Conservation (phyloP, 1,140 invertebrate genomes). For the Drosophila kikkawai region DNA sequence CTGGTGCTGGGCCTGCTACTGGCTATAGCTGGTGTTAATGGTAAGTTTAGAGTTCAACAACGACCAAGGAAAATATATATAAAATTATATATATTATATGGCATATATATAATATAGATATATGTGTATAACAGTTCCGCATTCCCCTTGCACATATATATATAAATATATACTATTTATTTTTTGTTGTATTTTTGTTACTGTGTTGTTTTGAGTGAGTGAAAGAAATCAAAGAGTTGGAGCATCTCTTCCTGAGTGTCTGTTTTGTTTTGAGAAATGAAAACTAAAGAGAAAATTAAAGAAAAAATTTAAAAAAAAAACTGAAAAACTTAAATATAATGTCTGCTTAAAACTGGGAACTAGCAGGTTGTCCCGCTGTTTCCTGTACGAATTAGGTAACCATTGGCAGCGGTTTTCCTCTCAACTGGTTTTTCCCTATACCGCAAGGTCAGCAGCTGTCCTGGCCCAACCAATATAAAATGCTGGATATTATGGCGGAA, state of each 20-base stretch:
- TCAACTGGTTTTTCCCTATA: constrained; percentile 55
- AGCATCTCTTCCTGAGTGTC: constrained; percentile 37
- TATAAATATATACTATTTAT: not conserved
- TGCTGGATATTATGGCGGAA: constrained; percentile 11
- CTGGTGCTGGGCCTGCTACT: constrained; percentile 59
- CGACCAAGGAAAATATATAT: not conserved
- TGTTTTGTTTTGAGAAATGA: constrained; percentile 12
- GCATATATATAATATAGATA: constrained; percentile 1
- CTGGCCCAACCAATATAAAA: constrained; percentile 29
- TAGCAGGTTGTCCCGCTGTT: constrained; percentile 7
- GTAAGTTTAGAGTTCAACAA: constrained; percentile 45
- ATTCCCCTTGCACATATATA: constrained; percentile 23
- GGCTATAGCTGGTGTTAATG: constrained; percentile 45
- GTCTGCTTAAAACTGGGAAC: constrained; percentile 7
- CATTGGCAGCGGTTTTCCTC: constrained; percentile 55
- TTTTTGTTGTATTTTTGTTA: constrained; percentile 34
- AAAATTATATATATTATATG: constrained; percentile 1
- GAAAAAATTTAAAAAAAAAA: not conserved
- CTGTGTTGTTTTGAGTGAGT: constrained; percentile 32
- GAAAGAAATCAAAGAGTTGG: constrained; percentile 26
- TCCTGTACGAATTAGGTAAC: constrained; percentile 74
- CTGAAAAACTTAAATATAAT: not conserved
- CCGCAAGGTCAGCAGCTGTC: constrained; percentile 68
- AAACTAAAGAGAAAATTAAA: not conserved
- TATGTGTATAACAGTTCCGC: constrained; percentile 43